A percentile compares a stretch with the other conserved stretches of the same genome.
Evolutionary conservation across 2,113 vertebrate genomes (phyloP).

Genomic region (Ailuropoda melanoleuca): DNA sequence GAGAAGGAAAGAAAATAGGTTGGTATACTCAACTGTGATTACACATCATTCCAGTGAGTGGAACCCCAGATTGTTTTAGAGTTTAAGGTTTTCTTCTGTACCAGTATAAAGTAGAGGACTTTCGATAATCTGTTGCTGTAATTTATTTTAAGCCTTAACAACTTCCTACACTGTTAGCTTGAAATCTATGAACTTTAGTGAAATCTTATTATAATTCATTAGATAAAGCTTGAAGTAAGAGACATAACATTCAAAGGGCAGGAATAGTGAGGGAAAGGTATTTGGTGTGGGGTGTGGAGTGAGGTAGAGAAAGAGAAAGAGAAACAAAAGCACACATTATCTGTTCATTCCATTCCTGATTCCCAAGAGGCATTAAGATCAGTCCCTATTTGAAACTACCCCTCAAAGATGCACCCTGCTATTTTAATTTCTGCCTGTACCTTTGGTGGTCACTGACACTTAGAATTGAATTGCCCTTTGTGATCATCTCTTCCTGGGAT

Average conservation of each 20-base stretch:
- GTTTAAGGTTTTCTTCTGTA: neutral
- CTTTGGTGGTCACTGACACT: neutral
- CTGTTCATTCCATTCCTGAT: neutral
- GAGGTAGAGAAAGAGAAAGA: neutral
- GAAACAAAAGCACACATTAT: neutral
- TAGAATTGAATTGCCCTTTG: neutral
- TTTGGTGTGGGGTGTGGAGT: neutral
- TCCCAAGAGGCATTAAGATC: neutral
- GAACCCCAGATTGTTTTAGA: neutral
- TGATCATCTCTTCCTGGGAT: neutral
- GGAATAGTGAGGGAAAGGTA: neutral
- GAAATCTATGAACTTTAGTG: neutral
- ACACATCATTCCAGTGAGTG: neutral
- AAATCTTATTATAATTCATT: neutral
- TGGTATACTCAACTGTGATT: neutral
- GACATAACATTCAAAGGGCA: neutral
- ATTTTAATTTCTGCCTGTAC: neutral
- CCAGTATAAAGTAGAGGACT: neutral
- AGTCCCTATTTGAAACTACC: neutral
- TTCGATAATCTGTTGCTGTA: neutral
- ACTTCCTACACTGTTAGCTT: neutral
- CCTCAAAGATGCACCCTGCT: neutral
- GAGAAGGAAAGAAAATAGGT: conserved; percentile 21
- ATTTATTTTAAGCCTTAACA: neutral
- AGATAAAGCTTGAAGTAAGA: neutral